Evolutionary conservation across 2,797 vertebrate genomes (phyloP), one percentile per base, ranked within the genome.

Genomic region (Sparidentex hasta): DNA sequence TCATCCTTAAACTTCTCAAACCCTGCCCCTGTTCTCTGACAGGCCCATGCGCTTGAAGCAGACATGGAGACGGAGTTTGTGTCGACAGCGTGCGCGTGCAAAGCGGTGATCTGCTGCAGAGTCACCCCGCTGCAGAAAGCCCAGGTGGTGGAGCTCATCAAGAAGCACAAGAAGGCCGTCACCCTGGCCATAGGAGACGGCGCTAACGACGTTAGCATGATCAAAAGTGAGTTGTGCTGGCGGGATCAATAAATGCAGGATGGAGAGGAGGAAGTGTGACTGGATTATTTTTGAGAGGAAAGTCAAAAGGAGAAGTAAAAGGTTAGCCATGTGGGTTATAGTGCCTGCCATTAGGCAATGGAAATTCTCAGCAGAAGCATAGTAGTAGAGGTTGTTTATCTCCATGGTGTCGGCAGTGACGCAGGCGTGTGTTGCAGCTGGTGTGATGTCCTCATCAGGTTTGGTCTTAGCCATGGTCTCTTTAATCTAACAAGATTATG

Each of bases 201-300:
- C 0, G 98, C 97, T 77, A 99, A 99, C 0, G 98, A 99, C 0
- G 95, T 99, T 92, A 97, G 98, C 97, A 99, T 99, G 98, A 99
- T 99, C 90, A 99, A 98, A 88, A 98, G 98, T 99, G 92, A 96
- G 97, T 88, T 16, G 27, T 12, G 21, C 11, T 12, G 6, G 38
- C 23, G 29, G 7, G 41, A 59, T 56, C 7, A 6, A 16, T 46
- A 23, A 4, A 7, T 25, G 33, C 25, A 62, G 23, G 21, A 14
- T 41, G 13, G 5, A 52, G 56, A 58, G 58, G 20, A 65, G 56
- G 65, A 67, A 46, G 64, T 58, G 44, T 47, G 63, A 80, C 44
- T 47, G 23, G 63, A 59, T 55, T 48, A 58, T 48, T n/a, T 7
- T 62, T 70, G 50, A 56, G 21, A 17, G 44, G 54, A 73, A 67